These are phyloP conservation scores for Pionites leucogaster DNA, from an alignment of 2,113 vertebrate species.

Conservation along the genomic window DNA sequence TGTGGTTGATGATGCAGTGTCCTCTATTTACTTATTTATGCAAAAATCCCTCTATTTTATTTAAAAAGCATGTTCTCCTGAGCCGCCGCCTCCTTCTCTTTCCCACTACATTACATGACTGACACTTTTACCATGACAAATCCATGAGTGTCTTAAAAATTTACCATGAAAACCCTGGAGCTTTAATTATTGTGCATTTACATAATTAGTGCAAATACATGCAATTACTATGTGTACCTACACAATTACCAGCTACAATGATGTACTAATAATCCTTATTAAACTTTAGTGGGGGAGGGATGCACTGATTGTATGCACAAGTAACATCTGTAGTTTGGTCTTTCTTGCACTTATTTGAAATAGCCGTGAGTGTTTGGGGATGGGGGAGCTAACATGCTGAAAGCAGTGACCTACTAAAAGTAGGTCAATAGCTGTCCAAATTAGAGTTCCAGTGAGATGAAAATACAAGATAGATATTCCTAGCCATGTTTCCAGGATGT, in stretches of 20 bases:
- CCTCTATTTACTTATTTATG: neutral
- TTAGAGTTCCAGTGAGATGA: neutral
- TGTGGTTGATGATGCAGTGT: neutral
- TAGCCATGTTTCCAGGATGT: neutral
- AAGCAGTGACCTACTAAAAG: conserved; percentile 16
- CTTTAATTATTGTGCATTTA: conserved; percentile 72
- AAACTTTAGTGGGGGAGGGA: conserved; percentile 48
- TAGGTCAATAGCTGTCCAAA: conserved; percentile 52
- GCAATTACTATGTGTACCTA: conserved; percentile 74
- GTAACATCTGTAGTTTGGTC: neutral
- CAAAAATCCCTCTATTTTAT: neutral
- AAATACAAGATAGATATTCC: neutral
- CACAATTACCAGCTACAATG: conserved; percentile 73
- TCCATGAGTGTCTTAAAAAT: conserved; percentile 69
- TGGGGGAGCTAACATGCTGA: neutral
- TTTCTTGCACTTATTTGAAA: neutral
- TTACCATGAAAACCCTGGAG: conserved; percentile 69
- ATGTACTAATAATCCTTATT: conserved; percentile 71
- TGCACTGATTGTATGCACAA: neutral
- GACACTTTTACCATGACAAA: conserved; percentile 64
- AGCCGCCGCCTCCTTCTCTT: neutral
- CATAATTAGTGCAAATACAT: conserved; percentile 75
- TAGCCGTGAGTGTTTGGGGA: neutral
- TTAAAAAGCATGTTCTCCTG: neutral
- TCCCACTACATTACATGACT: conserved; percentile 16